Evolutionary conservation across 1,140 invertebrate genomes (phyloP).

Genomic region (Habropoda laboriosa): DNA sequence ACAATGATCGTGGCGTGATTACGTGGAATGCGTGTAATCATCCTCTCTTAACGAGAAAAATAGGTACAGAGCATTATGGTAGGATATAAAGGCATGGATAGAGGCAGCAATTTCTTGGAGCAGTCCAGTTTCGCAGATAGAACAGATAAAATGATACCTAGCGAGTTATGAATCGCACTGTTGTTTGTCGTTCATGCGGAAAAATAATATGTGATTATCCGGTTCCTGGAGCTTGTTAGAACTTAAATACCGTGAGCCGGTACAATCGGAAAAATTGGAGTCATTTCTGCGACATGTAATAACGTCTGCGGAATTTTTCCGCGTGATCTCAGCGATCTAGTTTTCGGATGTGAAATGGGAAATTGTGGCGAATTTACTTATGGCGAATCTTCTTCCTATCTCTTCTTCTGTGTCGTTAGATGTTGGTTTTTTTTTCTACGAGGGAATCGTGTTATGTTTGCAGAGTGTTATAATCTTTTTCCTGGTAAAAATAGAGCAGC

Average conservation of each 20-base stretch:
- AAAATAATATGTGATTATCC: conserved; percentile 1
- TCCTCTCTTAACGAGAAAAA: background rate
- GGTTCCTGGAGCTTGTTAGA: background rate
- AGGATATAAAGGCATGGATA: too few relatives aligned
- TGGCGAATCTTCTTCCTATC: too few relatives aligned
- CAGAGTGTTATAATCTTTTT: too few relatives aligned
- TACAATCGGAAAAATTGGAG: conserved; percentile 8
- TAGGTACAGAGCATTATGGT: too few relatives aligned
- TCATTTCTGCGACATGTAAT: background rate
- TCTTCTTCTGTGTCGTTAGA: too few relatives aligned
- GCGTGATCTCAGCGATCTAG: too few relatives aligned
- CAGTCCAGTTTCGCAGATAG: background rate
- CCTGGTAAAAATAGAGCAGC: too few relatives aligned
- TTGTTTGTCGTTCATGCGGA: background rate
- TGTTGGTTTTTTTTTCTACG: too few relatives aligned
- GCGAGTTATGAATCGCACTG: background rate
- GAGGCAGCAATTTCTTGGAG: background rate
- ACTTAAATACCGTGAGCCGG: background rate
- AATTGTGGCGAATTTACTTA: too few relatives aligned
- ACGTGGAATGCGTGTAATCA: background rate
- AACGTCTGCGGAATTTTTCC: too few relatives aligned
- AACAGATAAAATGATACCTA: background rate
- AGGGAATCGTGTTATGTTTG: too few relatives aligned
- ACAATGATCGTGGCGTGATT: background rate
- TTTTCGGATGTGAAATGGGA: too few relatives aligned